Base-by-base conservation (phyloP, 2,888 invertebrate genomes). In the Dorcus parallelipipedus region DNA sequence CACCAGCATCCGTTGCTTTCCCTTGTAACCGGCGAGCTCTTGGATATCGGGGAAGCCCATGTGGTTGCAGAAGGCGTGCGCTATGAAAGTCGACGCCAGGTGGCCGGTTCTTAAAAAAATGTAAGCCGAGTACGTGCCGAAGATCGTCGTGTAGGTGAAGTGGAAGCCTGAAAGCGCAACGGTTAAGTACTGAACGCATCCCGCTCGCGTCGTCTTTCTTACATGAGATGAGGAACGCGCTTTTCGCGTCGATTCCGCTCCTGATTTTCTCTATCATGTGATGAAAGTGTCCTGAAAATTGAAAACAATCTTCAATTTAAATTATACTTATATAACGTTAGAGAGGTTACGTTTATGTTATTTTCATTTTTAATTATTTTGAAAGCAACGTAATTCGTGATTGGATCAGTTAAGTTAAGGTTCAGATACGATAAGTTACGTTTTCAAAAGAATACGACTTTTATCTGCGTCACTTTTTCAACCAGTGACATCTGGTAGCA, bases 71-170 rank as follows among this genome's bases (percentile, higher is more conserved):
- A 96, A 95, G 38, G 93, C 90, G 77, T 97, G 97, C 1, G 90
- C 95, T 10, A 94, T 78, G 67, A 96, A 86, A 3, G 95, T 92
- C 1, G 96, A 93, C 14, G 89, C 81, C 68, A 97, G 86, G 76
- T 97, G 95, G 40, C 95, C 95, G 68, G 96, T 97, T 75, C 91
- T 86, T 8, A 91, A 82, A 78, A 96, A 95, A 49, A 97, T 78
- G 76, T 88, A 95, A n/a, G 96, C 91, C 5, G 96, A 95, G 77
- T 97, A 97, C 49, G 90, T 90, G 58, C 97, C 97, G 81, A 97
- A 97, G 50, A 97, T 76, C 53, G 93, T 93, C 2, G 97, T 97
- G 73, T 95, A 97, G 0, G 84, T 81, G 74, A 95, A 91, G 77
- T 97, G 97, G 75, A 96, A 94, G 76, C 85, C 91, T 90, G 69